These are phyloP conservation scores for Chrysotoxum bicinctum DNA, from an alignment of 2,888 invertebrate genomes.

Conservation along the genomic window DNA sequence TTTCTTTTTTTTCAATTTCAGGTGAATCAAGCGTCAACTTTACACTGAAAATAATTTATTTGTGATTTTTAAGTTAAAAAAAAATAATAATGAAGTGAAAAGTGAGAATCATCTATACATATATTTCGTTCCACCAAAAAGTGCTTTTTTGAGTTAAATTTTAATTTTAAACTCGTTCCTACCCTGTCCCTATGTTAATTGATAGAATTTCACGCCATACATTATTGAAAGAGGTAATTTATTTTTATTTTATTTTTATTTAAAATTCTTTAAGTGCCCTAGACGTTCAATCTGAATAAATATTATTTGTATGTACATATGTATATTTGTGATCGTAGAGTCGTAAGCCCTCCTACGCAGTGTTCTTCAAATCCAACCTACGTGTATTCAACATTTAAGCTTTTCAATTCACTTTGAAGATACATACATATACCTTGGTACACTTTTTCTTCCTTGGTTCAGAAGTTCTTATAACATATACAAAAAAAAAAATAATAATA, in stretches of 20 bases:
- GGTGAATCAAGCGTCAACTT: conserved; percentile 19
- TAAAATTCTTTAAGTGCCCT: not conserved
- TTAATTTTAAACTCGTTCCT: conserved; percentile 7
- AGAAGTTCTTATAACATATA: not conserved
- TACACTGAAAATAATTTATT: conserved; percentile 7
- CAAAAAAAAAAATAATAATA: not conserved
- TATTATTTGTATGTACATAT: too few species aligned
- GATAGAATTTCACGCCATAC: conserved; percentile 50
- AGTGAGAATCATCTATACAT: not conserved
- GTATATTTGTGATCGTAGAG: not conserved
- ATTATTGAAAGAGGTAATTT: conserved; percentile 64
- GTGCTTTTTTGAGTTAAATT: conserved; percentile 1
- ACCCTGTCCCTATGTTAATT: conserved; percentile 66
- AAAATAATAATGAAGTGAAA: conserved; percentile 35
- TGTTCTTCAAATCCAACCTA: not conserved
- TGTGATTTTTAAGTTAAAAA: conserved; percentile 5
- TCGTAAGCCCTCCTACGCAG: conserved; percentile 3
- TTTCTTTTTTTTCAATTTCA: conserved; percentile 44
- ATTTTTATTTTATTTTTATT: conserved; percentile 40
- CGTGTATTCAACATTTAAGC: conserved; percentile 1
- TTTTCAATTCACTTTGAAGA: not conserved
- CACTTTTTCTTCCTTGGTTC: not conserved
- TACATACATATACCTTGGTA: not conserved
- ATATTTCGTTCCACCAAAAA: too few species aligned
- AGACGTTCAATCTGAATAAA: not conserved